Evolutionary conservation across 2,888 invertebrate genomes (phyloP).

Genomic region (Byasa hedistus): DNA sequence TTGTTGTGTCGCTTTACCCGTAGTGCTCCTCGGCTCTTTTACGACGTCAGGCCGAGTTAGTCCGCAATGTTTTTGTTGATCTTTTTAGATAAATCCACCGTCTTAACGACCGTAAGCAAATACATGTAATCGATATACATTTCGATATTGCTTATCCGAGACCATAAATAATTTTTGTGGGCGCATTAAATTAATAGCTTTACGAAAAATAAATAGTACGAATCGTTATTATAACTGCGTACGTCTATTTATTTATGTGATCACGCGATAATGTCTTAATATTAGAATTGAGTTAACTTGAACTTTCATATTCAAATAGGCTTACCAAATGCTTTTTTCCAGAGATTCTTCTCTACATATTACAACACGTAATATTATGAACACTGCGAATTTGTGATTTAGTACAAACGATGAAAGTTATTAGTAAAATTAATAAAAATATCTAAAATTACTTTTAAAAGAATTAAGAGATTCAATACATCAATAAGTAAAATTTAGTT

Average conservation of each 20-base stretch:
- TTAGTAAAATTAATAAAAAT: too few relatives aligned
- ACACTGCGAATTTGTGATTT: not conserved
- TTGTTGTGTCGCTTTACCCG: slow-evolving; percentile 67
- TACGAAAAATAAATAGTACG: slow-evolving; percentile 53
- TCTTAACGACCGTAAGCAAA: slow-evolving; percentile 77
- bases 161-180: slow-evolving; percentile 74
- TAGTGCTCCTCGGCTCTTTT: slow-evolving; percentile 69
- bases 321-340: too few relatives aligned
- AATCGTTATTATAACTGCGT: slow-evolving; percentile 4
- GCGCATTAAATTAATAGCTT: slow-evolving; percentile 75
- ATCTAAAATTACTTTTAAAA: too few relatives aligned
- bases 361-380: too few relatives aligned
- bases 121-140: slow-evolving; percentile 76
- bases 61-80: slow-evolving; percentile 74
- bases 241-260: slow-evolving; percentile 2
- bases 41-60: slow-evolving; percentile 70
- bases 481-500: too few relatives aligned
- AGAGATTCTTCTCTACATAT: too few relatives aligned
- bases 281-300: not conserved
- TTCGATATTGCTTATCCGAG: slow-evolving; percentile 72
- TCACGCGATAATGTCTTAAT: not conserved
- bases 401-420: too few relatives aligned
- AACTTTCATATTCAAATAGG: too few relatives aligned
- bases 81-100: slow-evolving; percentile 77
- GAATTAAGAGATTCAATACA: too few relatives aligned